phyloP scores from a whole-genome alignment of 2,113 vertebrate species.

The Osmerus mordax region DNA sequence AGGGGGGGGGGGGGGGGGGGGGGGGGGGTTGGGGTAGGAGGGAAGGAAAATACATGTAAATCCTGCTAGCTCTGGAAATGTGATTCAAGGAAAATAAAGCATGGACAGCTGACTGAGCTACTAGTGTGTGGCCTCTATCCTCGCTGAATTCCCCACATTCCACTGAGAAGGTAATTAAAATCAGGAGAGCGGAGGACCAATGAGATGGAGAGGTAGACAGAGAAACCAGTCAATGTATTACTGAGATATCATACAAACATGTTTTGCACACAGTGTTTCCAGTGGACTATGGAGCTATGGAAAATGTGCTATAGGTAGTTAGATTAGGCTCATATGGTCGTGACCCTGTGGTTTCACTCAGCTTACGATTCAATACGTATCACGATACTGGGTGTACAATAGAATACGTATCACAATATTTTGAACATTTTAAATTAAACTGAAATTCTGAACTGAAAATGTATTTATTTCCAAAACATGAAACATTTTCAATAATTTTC shows the following conservation, averaged over 20 bases:
- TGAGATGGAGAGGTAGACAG: slow-evolving; percentile 4
- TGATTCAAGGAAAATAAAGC: slow-evolving; percentile 70
- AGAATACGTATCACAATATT: not conserved
- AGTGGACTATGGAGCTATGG: not conserved
- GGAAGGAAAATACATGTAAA: slow-evolving; percentile 59
- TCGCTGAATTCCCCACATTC: slow-evolving; percentile 60
- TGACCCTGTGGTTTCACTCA: too few relatives aligned
- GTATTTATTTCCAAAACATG: too few relatives aligned
- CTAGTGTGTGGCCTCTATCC: slow-evolving; percentile 29
- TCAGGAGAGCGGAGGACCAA: slow-evolving; percentile 34
- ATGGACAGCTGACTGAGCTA: slow-evolving; percentile 55
- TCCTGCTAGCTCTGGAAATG: slow-evolving; percentile 63
- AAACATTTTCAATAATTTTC: too few relatives aligned
- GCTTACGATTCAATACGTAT: too few relatives aligned
- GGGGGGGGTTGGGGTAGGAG: not conserved
- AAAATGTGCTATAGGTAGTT: too few relatives aligned
- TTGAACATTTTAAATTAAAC: too few relatives aligned
- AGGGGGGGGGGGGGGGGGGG: slow-evolving; percentile 4
- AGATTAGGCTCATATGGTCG: too few relatives aligned
- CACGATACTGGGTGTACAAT: not conserved
- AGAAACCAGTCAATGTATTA: slow-evolving; percentile 22
- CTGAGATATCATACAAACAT: not conserved
- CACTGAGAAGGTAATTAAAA: slow-evolving; percentile 56
- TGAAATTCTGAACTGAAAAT: too few relatives aligned
- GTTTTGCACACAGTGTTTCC: not conserved